Evolutionary conservation across 92 coral and sea anemone genomes (phyloP), one percentile per base, ranked within the genome.

Genomic region (Porites lobata): DNA sequence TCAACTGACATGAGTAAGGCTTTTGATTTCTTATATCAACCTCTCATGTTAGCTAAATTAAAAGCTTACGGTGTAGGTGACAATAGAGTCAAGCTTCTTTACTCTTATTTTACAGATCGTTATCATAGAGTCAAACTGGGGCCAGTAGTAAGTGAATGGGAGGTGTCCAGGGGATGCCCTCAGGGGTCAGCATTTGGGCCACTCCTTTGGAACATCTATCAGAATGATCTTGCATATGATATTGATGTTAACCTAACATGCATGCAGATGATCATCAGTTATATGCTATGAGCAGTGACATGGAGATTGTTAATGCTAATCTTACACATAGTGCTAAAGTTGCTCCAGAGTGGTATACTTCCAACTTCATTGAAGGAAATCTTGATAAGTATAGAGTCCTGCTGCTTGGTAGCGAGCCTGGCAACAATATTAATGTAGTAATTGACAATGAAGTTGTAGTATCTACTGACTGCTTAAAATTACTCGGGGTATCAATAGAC

Each of bases 211-310:
- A 67, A 67, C 72, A 67, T 54, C 14, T 54, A 54, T 26, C 59
- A 54, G 59, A 54, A 54, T 13, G 59, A 54, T 54, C 15, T 54
- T n/a, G 26, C 53, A 11, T 72, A 38, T 72, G 53, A 50, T 72
- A 50, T 38, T 38, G 57, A 38, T n/a, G 57, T 54, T 9, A 54
- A 54, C 59, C 59, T 54, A 77, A 77, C 82, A 77, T 77, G 82
- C 53, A 77, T 77, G 82, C 82, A 19, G 82, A 77, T 77, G 82
- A 77, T 53, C 82, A 77, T 38, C 82, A 77, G 82, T 77, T 77
- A 17, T 77, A 77, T 57, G 67, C 82, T 56, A 54, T 38, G 21
- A 64, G 82, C 52, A 56, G 56, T 56, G 57, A 18, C 47, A 50
- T 56, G 10, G 57, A 63, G 20, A 64, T 43, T 50, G 82, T 43